Evolutionary conservation across 2,113 vertebrate species (phyloP).

Genomic region (Hemichromis elongatus): DNA sequence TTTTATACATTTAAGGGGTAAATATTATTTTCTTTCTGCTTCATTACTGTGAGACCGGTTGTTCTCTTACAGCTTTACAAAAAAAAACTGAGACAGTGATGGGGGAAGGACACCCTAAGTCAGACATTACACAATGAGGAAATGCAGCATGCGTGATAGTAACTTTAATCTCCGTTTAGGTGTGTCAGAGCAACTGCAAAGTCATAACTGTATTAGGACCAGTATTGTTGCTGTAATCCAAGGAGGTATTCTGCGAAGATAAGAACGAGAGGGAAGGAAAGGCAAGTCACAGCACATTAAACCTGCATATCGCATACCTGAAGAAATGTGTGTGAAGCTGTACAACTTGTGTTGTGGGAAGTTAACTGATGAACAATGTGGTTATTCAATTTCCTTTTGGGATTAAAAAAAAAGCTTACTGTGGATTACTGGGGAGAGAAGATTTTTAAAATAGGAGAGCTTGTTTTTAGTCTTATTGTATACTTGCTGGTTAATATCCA

Average conservation of each 20-base stretch:
- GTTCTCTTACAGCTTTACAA: background rate
- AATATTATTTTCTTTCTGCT: background rate
- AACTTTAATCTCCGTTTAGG: background rate
- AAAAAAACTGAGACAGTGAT: background rate
- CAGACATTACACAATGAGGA: background rate
- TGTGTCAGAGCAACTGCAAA: background rate
- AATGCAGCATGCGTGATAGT: background rate
- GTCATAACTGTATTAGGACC: background rate
- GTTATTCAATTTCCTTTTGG: background rate
- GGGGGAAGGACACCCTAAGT: background rate
- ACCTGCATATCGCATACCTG: conserved; percentile 9
- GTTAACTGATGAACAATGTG: background rate
- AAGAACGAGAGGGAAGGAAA: conserved; percentile 1
- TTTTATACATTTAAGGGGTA: background rate
- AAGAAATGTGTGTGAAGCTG: background rate
- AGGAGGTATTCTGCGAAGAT: background rate
- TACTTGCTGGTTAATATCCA: background rate
- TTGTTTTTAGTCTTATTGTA: background rate
- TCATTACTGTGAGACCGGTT: background rate
- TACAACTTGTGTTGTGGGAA: background rate
- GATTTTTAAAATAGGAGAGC: background rate
- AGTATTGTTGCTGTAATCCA: background rate
- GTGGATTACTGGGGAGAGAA: background rate
- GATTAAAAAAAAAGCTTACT: background rate
- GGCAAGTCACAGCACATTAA: conserved; percentile 37